Evolutionary conservation across 2,797 vertebrate genomes (phyloP).

Genomic region (Craterocephalus amniculus): DNA sequence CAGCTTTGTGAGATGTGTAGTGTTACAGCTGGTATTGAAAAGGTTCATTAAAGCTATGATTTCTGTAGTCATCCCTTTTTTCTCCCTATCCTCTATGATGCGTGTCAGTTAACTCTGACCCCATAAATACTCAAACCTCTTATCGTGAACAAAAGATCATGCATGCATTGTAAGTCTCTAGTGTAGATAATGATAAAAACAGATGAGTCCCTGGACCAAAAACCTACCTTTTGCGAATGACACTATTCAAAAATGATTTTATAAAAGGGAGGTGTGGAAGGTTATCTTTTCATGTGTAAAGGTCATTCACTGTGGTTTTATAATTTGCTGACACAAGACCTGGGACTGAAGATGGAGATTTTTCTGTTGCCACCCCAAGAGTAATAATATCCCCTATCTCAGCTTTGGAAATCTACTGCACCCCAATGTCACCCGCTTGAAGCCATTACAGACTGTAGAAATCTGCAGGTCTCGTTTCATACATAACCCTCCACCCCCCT

Average conservation of each 20-base stretch:
- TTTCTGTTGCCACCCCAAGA: conserved; percentile 79
- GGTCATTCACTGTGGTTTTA: conserved; percentile 80
- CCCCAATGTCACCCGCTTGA: conserved; percentile 78
- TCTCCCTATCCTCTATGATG: conserved; percentile 52
- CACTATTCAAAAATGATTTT: conserved; percentile 64
- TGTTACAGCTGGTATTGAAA: conserved; percentile 76
- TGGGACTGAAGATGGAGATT: conserved; percentile 85
- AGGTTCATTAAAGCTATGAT: conserved; percentile 76
- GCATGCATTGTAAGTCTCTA: conserved; percentile 18
- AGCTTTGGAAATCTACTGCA: conserved; percentile 85
- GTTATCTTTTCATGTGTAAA: conserved; percentile 73
- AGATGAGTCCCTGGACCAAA: conserved; percentile 58
- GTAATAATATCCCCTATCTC: conserved; percentile 86
- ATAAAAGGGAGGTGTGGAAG: conserved; percentile 37
- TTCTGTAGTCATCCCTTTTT: conserved; percentile 73
- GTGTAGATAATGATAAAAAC: conserved; percentile 57
- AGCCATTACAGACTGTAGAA: conserved; percentile 83
- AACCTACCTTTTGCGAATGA: conserved; percentile 65
- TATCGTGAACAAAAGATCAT: conserved; percentile 30
- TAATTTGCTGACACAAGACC: conserved; percentile 85
- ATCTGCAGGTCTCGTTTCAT: conserved; percentile 82
- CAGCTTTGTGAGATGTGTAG: conserved; percentile 64
- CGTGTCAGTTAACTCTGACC: conserved; percentile 49
- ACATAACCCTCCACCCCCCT: conserved; percentile 70
- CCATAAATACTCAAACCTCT: conserved; percentile 51